These are phyloP conservation scores for Corticium candelabrum DNA, from an alignment of 37 sponge, comb jelly and placozoan species.

Conservation along the genomic window DNA sequence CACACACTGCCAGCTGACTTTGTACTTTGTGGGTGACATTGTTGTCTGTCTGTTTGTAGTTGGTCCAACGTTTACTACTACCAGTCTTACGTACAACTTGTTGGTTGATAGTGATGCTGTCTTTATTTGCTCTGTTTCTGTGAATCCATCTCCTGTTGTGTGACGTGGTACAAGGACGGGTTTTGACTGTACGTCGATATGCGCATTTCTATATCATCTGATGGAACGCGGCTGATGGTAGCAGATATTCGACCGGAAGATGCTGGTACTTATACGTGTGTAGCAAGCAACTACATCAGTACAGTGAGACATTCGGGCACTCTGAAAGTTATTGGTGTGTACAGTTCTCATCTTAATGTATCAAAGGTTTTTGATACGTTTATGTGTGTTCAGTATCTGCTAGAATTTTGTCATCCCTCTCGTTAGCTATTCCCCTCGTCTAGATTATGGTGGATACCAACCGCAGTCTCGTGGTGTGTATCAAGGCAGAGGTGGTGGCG, in stretches of 20 bases:
- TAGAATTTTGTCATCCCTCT: no score
- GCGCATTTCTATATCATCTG: not conserved
- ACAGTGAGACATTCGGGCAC: not conserved
- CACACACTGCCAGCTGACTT: not conserved
- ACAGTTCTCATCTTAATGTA: no score
- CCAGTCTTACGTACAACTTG: not conserved
- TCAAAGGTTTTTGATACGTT: no score
- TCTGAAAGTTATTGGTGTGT: not conserved
- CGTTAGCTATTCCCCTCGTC: not conserved
- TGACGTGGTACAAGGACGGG: not conserved
- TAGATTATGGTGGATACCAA: not conserved
- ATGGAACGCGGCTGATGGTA: not conserved
- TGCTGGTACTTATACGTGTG: not conserved
- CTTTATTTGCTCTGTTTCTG: not conserved
- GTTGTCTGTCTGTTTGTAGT: not conserved
- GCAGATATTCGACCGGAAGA: not conserved
- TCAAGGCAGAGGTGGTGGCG: not conserved
- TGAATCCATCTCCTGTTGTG: not conserved
- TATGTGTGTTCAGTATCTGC: no score
- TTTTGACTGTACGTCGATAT: not conserved
- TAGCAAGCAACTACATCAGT: not conserved
- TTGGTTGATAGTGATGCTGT: not conserved
- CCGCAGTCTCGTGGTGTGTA: no score
- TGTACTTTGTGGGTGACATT: not conserved
- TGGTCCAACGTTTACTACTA: not conserved